These are phyloP conservation scores for Tapirus indicus DNA, from an alignment of 2,797 vertebrate genomes.

Conservation along the genomic window DNA sequence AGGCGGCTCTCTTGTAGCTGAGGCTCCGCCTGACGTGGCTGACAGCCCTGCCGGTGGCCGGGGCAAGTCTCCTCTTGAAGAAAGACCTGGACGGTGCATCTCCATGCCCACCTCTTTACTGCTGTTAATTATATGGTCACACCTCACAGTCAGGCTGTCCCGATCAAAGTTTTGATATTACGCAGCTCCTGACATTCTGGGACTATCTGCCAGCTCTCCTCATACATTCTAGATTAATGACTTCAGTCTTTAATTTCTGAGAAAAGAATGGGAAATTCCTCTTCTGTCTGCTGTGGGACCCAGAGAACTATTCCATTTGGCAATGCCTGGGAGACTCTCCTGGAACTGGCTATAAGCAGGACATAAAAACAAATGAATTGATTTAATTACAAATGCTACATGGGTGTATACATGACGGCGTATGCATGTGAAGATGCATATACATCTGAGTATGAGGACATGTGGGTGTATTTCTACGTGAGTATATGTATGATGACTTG, in stretches of 20 bases:
- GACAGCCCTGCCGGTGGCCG: no score
- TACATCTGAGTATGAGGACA: background rate
- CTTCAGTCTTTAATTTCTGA: background rate
- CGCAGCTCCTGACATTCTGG: background rate
- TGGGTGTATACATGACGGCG: background rate
- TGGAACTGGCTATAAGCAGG: background rate
- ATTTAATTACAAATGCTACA: background rate
- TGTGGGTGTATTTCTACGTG: background rate
- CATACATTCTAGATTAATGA: background rate
- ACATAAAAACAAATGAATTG: background rate
- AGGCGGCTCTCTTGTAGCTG: background rate
- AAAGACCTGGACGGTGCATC: background rate
- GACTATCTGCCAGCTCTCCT: background rate
- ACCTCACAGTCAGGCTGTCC: background rate
- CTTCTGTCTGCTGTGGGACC: background rate
- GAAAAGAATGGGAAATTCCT: conserved; percentile 40
- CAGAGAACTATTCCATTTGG: background rate
- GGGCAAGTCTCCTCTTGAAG: background rate
- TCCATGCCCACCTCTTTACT: background rate
- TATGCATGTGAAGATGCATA: background rate
- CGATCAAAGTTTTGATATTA: background rate
- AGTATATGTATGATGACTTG: background rate
- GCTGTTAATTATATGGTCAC: background rate
- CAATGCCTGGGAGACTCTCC: background rate
- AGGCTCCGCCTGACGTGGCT: background rate